These are phyloP conservation scores for Luperina testacea DNA, from an alignment of 2,888 invertebrate species.

Conservation along the genomic window DNA sequence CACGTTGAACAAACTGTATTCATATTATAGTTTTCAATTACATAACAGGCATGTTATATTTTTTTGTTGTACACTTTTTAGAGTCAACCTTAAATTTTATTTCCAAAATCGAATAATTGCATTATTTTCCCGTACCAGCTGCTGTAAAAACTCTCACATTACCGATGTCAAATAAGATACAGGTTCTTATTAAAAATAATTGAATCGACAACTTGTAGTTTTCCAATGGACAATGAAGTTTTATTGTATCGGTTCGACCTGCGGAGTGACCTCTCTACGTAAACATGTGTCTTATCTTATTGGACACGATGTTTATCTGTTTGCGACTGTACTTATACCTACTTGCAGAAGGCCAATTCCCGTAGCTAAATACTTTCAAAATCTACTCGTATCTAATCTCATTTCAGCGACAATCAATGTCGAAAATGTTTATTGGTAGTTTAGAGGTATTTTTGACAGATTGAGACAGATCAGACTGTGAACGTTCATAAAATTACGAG, in stretches of 20 bases:
- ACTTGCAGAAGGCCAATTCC: background rate
- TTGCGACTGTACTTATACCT: background rate
- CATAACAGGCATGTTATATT: background rate
- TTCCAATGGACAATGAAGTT: background rate
- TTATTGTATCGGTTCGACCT: conserved; percentile 39
- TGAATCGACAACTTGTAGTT: conserved; percentile 24
- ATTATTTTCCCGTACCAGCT: background rate
- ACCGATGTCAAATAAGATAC: conserved; percentile 10
- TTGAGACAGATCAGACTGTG: too few relatives aligned
- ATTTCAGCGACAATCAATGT: too few relatives aligned
- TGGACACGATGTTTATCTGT: conserved; percentile 11
- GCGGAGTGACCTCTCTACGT: conserved; percentile 23
- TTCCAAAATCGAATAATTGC: background rate
- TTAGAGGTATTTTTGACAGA: too few relatives aligned
- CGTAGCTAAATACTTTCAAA: too few relatives aligned
- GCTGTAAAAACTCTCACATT: conserved; percentile 7
- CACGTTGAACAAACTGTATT: background rate
- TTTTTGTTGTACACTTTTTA: background rate
- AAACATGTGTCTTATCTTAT: conserved; percentile 22
- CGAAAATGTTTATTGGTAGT: too few relatives aligned
- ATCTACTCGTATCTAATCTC: too few relatives aligned
- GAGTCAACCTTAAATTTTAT: background rate
- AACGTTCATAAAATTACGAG: too few relatives aligned
- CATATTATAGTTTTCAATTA: background rate
- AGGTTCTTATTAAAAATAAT: conserved; percentile 31